phyloP scores from a whole-genome alignment of 2,113 vertebrate genomes.

The Seriola quinqueradiata region DNA sequence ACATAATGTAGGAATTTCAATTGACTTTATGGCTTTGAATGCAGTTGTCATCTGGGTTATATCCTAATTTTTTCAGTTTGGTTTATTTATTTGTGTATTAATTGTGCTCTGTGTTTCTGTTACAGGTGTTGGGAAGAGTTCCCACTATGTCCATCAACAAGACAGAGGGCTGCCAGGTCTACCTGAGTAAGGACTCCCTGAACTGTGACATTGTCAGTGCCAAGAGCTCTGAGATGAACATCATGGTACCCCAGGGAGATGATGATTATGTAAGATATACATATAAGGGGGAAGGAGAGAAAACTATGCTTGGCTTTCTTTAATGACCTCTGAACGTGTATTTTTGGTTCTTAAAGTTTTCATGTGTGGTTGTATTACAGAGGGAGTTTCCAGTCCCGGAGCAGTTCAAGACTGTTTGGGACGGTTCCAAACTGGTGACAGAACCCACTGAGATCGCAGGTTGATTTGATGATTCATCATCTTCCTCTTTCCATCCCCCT shows the following conservation, averaged over 20 bases:
- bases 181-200: constrained; percentile 92
- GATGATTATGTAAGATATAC: constrained; percentile 93
- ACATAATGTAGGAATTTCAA: no score
- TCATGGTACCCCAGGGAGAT: constrained; percentile 91
- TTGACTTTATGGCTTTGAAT: no score
- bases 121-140: constrained; percentile 93
- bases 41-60: no score
- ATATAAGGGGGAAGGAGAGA: neutral
- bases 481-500: neutral
- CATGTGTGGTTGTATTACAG: constrained; percentile 76
- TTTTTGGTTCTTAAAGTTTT: neutral
- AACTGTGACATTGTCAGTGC: constrained; percentile 96
- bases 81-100: no score
- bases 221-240: constrained; percentile 98
- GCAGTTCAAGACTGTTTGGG: constrained; percentile 98
- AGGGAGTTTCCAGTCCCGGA: constrained; percentile 98
- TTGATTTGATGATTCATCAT: constrained; percentile 72
- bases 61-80: no score
- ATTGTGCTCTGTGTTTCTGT: constrained; percentile 12
- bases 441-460: constrained; percentile 96
- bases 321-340: neutral
- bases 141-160: constrained; percentile 99
- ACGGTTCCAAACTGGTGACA: constrained; percentile 94
- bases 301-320: no score
- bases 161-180: constrained; percentile 97